These are phyloP conservation scores for Scomber scombrus DNA, from an alignment of 2,113 vertebrate genomes.

Conservation along the genomic window DNA sequence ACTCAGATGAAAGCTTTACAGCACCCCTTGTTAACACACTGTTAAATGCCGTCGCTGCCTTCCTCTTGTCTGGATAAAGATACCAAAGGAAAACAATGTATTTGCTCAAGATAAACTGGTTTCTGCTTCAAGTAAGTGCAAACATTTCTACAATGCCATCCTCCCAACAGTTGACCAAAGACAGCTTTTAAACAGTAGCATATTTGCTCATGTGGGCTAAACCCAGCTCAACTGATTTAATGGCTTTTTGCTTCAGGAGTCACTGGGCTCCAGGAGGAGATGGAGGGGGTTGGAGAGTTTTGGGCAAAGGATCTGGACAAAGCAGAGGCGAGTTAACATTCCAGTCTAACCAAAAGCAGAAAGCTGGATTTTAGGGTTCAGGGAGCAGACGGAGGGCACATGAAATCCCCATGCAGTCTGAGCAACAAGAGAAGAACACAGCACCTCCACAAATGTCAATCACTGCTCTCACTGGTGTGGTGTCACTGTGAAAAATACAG, in stretches of 20 bases:
- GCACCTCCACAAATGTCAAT: slow-evolving; percentile 35
- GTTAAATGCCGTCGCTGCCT: slow-evolving; percentile 13
- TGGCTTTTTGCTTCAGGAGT: slow-evolving; percentile 62
- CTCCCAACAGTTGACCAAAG: slow-evolving; percentile 33
- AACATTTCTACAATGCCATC: slow-evolving; percentile 7
- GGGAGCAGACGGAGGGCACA: slow-evolving; percentile 69
- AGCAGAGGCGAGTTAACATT: slow-evolving; percentile 75
- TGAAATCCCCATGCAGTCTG: slow-evolving; percentile 29
- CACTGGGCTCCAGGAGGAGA: slow-evolving; percentile 50
- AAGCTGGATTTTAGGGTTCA: slow-evolving; percentile 70
- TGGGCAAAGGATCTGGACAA: slow-evolving; percentile 67
- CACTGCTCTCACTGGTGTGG: slow-evolving; percentile 1
- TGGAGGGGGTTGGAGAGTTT: slow-evolving; percentile 43
- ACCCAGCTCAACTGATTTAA: slow-evolving; percentile 62
- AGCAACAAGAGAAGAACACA: slow-evolving; percentile 1
- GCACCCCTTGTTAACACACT: slow-evolving; percentile 18
- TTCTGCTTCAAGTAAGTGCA: neutral
- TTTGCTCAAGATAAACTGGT: slow-evolving; percentile 10
- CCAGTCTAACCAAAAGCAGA: slow-evolving; percentile 82
- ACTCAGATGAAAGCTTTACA: slow-evolving; percentile 20
- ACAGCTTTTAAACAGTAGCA: slow-evolving; percentile 58
- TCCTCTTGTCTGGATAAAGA: slow-evolving; percentile 1
- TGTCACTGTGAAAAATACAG: neutral
- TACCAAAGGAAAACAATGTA: neutral
- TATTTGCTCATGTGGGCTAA: slow-evolving; percentile 61